These are phyloP conservation scores for Carposina sasakii DNA, from an alignment of 1,140 invertebrate species.

Conservation along the genomic window DNA sequence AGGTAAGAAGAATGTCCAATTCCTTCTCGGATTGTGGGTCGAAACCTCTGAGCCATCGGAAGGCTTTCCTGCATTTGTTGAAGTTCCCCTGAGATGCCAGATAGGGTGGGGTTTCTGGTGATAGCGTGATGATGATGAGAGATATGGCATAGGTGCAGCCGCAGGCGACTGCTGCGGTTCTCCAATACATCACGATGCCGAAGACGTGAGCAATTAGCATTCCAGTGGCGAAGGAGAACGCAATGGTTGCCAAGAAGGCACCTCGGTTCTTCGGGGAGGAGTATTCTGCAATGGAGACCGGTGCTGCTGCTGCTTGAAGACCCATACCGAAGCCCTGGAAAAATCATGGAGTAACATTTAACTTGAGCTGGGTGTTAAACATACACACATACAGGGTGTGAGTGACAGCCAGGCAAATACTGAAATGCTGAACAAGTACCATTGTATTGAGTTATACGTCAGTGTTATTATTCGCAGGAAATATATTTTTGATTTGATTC, in stretches of 20 bases:
- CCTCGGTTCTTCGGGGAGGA: slow-evolving; percentile 53
- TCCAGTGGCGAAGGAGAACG: slow-evolving; percentile 60
- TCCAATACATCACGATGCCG: slow-evolving; percentile 56
- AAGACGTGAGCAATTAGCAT: slow-evolving; percentile 60
- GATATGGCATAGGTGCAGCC: slow-evolving; percentile 50
- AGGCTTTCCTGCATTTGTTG: slow-evolving; percentile 46
- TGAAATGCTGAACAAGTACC: no score
- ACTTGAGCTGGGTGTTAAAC: no score
- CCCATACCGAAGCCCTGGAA: slow-evolving; percentile 65
- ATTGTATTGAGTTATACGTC: no score
- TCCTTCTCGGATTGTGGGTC: slow-evolving; percentile 47
- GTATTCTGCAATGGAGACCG: slow-evolving; percentile 60
- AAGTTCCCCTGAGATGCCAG: slow-evolving; percentile 43
- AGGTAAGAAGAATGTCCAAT: slow-evolving; percentile 47
- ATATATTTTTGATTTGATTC: no score
- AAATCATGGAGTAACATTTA: slow-evolving; percentile 1
- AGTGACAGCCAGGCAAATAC: no score
- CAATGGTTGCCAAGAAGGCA: slow-evolving; percentile 57
- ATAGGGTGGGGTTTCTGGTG: slow-evolving; percentile 59
- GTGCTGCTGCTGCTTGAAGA: slow-evolving; percentile 52
- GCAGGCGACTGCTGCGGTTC: slow-evolving; percentile 50
- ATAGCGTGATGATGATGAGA: slow-evolving; percentile 43
- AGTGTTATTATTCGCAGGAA: no score
- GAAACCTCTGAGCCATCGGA: slow-evolving; percentile 48
- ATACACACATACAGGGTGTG: no score